A percentile compares a stretch with the other conserved stretches of the same genome.
Conservation (phyloP, 35 echinoderm and acorn worm species). For the Acanthaster planci region DNA sequence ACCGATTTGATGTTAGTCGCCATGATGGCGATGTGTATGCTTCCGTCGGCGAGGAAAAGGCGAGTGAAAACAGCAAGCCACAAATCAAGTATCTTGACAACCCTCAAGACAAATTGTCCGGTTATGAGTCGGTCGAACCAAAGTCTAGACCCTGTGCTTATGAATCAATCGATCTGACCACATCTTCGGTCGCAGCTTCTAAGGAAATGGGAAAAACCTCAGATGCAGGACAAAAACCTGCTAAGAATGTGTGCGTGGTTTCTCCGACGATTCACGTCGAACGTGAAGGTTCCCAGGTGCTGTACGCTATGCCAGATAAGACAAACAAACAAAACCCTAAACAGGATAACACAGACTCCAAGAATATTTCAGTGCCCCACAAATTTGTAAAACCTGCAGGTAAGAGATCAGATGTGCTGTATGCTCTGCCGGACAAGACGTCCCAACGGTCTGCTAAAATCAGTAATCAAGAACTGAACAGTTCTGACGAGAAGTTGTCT, state of each 20-base stretch:
- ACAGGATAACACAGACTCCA: not conserved
- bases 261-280: not conserved
- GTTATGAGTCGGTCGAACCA: too few species aligned
- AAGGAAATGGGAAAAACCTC: too few species aligned
- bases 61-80: too few species aligned
- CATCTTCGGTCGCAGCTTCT: not conserved
- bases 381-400: too few species aligned
- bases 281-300: not conserved
- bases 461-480: not conserved
- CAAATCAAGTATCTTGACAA: too few species aligned
- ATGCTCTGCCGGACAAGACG: not conserved
- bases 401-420: not conserved
- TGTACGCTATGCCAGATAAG: slow-evolving; percentile 14
- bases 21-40: not conserved
- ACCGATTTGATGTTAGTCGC: not conserved
- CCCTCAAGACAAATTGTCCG: too few species aligned
- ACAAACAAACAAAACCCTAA: not conserved
- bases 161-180: not conserved
- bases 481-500: not conserved
- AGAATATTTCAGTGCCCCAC: not conserved
- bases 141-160: not conserved
- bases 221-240: too few species aligned
- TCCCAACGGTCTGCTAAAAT: not conserved
- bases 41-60: too few species aligned
- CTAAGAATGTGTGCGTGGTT: slow-evolving; percentile 15